Conservation (phyloP, 2,797 vertebrate species). For the Saxicola maurus region DNA sequence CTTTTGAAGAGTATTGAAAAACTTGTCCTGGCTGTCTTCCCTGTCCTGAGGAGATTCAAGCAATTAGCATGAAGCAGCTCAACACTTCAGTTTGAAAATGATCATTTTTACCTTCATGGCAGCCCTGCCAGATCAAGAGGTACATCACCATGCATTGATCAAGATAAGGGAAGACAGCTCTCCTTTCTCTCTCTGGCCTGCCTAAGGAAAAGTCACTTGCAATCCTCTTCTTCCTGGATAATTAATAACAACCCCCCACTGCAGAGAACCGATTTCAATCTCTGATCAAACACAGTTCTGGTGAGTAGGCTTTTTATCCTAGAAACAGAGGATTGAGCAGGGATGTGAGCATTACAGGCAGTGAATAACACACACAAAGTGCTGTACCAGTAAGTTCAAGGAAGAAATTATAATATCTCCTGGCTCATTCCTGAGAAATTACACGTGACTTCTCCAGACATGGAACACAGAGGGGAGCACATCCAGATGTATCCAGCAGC, state of each 20-base stretch:
- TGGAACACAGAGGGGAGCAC: background rate
- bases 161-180: constrained; percentile 15
- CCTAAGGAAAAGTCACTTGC: constrained; percentile 39
- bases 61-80: background rate
- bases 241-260: background rate
- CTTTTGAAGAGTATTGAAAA: background rate
- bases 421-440: constrained; percentile 71
- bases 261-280: background rate
- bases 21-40: background rate
- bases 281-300: background rate
- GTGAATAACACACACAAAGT: background rate
- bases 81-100: background rate
- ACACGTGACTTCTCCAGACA: constrained; percentile 73
- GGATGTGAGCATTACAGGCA: background rate
- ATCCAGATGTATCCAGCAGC: background rate
- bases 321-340: background rate
- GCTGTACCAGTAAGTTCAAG: constrained; percentile 64
- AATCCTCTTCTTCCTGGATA: constrained; percentile 8
- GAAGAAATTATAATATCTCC: constrained; percentile 74
- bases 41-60: background rate
- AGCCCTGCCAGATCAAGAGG: constrained; percentile 9
- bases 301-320: background rate
- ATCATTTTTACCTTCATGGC: constrained; percentile 7
- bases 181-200: constrained; percentile 1
- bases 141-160: background rate